Conservation (phyloP, 35 echinoderm and acorn worm genomes). For the Chiridota heheva region DNA sequence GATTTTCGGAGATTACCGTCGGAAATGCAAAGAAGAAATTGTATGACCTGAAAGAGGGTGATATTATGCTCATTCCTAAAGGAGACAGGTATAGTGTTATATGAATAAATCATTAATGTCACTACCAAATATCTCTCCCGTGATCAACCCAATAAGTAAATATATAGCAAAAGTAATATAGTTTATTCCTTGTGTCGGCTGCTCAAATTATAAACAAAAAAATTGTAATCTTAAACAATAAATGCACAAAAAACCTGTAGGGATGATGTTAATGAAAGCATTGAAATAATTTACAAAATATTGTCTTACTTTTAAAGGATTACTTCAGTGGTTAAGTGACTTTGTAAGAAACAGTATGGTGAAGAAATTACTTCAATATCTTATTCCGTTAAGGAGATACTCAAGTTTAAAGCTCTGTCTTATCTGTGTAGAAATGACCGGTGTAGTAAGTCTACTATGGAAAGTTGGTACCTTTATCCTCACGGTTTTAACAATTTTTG, state of each 20-base stretch:
- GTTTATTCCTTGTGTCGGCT: neutral
- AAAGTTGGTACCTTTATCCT: too few relatives aligned
- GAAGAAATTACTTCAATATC: too few relatives aligned
- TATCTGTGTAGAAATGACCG: too few relatives aligned
- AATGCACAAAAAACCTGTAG: neutral
- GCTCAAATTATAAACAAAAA: neutral
- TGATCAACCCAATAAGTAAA: neutral
- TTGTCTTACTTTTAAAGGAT: neutral
- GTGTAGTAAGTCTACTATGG: too few relatives aligned
- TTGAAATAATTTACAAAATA: neutral
- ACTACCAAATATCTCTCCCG: neutral
- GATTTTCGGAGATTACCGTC: constrained; percentile 60
- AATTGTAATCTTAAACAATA: neutral
- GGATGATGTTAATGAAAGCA: neutral
- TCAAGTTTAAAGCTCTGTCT: too few relatives aligned
- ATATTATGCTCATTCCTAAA: constrained; percentile 75
- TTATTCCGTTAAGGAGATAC: too few relatives aligned
- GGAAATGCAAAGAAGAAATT: constrained; percentile 79
- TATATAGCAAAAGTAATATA: neutral
- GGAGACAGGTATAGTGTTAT: constrained; percentile 67
- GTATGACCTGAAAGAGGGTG: constrained; percentile 72
- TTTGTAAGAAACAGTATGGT: too few relatives aligned
- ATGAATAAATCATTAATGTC: neutral
- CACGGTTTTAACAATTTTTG: too few relatives aligned
- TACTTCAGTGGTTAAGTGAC: too few relatives aligned